A percentile compares a stretch with the other conserved stretches of the same genome.
Conservation (phyloP, 2,113 vertebrate genomes). For the Brachyhypopomus gauderio region DNA sequence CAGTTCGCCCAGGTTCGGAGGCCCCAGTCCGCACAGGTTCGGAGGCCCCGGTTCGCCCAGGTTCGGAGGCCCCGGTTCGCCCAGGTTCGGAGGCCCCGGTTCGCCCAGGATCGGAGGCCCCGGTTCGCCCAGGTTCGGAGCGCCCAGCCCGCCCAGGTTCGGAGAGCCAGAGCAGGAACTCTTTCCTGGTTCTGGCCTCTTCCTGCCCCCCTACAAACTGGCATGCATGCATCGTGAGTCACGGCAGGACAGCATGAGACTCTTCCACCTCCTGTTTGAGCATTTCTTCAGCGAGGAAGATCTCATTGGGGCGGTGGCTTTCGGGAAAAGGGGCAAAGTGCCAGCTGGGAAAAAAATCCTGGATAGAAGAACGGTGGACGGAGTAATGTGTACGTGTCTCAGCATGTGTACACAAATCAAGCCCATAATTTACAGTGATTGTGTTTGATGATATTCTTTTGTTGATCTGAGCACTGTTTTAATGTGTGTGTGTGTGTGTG, state of each 20-base stretch:
- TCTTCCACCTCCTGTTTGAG: slow-evolving; percentile 61
- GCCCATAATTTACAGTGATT: too few species aligned
- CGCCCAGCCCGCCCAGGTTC: slow-evolving; percentile 30
- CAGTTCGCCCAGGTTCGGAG: too few species aligned
- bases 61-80: too few species aligned
- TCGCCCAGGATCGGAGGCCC: slow-evolving; percentile 44
- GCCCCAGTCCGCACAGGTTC: too few species aligned
- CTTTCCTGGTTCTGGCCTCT: slow-evolving; percentile 53
- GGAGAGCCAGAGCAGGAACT: slow-evolving; percentile 58
- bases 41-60: too few species aligned
- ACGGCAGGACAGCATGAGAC: slow-evolving; percentile 58
- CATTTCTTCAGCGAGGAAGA: slow-evolving; percentile 62
- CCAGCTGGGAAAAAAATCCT: slow-evolving; percentile 59
- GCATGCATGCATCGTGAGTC: slow-evolving; percentile 57
- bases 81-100: slow-evolving; percentile 43
- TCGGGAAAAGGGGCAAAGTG: slow-evolving; percentile 59
- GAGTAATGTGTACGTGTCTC: slow-evolving; percentile 53
- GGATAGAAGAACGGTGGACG: slow-evolving; percentile 58
- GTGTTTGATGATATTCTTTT: too few species aligned
- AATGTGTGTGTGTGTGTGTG: not conserved
- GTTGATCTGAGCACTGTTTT: not conserved
- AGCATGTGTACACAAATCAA: not conserved
- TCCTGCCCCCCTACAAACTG: slow-evolving; percentile 52
- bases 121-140: slow-evolving; percentile 44
- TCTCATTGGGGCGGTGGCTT: slow-evolving; percentile 55